These are phyloP conservation scores for Crioceris asparagi DNA, from an alignment of 2,888 invertebrate genomes.

Conservation along the genomic window DNA sequence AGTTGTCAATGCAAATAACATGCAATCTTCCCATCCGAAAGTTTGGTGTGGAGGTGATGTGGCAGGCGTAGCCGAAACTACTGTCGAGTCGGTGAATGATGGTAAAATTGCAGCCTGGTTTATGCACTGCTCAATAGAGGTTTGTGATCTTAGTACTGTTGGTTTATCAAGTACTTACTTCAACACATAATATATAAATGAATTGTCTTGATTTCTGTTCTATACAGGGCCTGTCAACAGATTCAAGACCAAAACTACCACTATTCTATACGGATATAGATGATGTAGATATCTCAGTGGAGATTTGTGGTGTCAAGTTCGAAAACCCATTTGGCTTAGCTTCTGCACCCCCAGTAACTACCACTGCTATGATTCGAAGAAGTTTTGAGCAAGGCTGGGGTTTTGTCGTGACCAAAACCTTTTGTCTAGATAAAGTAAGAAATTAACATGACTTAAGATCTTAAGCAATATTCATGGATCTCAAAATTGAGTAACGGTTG, in stretches of 20 bases:
- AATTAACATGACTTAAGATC: too few species aligned
- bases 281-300: slow-evolving; percentile 84
- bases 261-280: slow-evolving; percentile 90
- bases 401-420: slow-evolving; percentile 96
- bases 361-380: slow-evolving; percentile 87
- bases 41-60: slow-evolving; percentile 94
- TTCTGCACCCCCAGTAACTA: slow-evolving; percentile 93
- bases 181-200: too few species aligned
- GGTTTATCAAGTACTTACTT: too few species aligned
- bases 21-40: slow-evolving; percentile 65
- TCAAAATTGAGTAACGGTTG: not conserved
- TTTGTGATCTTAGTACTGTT: too few species aligned
- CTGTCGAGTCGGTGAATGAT: slow-evolving; percentile 97
- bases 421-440: slow-evolving; percentile 78
- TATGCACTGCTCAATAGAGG: slow-evolving; percentile 87
- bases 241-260: slow-evolving; percentile 65
- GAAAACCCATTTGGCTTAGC: slow-evolving; percentile 96
- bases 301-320: slow-evolving; percentile 87
- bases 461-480: not conserved
- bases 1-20: slow-evolving; percentile 62
- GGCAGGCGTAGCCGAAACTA: slow-evolving; percentile 91
- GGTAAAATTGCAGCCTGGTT: slow-evolving; percentile 96
- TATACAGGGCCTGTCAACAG: slow-evolving; percentile 48
- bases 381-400: slow-evolving; percentile 96
- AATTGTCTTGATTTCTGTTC: too few species aligned